These are phyloP conservation scores for Neodiprion fabricii DNA, from an alignment of 1,140 invertebrate genomes.

Conservation along the genomic window DNA sequence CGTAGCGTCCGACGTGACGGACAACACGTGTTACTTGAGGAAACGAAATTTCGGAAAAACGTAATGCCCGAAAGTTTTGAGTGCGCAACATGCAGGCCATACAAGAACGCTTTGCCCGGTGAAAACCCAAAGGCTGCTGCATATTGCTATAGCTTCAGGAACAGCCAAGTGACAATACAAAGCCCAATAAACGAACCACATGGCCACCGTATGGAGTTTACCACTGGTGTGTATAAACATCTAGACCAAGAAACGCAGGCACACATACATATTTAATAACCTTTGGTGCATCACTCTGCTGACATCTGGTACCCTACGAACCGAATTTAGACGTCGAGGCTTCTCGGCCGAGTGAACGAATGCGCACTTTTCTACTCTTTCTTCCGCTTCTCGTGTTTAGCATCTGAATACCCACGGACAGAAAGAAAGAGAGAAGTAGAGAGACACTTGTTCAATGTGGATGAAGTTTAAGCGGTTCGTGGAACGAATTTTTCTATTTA, in stretches of 20 bases:
- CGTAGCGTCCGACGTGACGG: neutral
- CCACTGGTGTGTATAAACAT: neutral
- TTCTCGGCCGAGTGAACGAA: too few species aligned
- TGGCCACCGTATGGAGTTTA: conserved; percentile 30
- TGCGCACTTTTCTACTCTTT: too few species aligned
- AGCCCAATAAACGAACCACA: conserved; percentile 33
- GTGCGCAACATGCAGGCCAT: neutral
- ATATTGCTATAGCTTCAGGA: neutral
- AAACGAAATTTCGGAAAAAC: neutral
- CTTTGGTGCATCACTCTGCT: neutral
- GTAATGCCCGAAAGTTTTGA: neutral
- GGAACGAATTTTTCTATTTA: too few species aligned
- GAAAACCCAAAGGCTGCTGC: neutral
- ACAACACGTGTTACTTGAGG: neutral
- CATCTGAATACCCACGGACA: too few species aligned
- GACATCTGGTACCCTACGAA: conserved; percentile 3
- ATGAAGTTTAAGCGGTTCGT: too few species aligned
- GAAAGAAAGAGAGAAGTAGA: too few species aligned
- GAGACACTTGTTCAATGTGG: too few species aligned
- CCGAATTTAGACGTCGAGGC: neutral
- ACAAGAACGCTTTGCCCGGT: neutral
- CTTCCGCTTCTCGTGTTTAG: too few species aligned
- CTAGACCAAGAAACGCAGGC: neutral
- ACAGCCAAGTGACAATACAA: conserved; percentile 28
- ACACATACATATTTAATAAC: neutral